Percentiles rank a stretch among this genome's conserved stretches.
These are phyloP conservation scores for Eristalis arbustorum DNA, from an alignment of 2,888 invertebrate genomes.

Conservation along the genomic window DNA sequence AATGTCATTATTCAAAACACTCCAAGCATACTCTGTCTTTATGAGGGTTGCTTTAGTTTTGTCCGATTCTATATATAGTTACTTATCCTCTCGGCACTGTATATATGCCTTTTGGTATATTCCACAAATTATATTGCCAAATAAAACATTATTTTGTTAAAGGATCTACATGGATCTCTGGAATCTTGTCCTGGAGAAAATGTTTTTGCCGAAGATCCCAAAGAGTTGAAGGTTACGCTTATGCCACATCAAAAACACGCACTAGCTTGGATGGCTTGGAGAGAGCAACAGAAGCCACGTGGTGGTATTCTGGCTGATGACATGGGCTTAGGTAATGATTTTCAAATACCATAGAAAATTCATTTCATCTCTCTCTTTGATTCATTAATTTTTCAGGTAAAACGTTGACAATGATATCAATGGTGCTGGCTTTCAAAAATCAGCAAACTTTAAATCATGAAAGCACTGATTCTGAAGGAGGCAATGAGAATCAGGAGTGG, in stretches of 20 bases:
- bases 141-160: background rate
- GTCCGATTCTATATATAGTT: too few species aligned
- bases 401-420: slow-evolving; percentile 90
- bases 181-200: slow-evolving; percentile 85
- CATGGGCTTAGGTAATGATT: slow-evolving; percentile 77
- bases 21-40: too few species aligned
- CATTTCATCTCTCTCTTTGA: background rate
- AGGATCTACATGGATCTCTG: slow-evolving; percentile 86
- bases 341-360: background rate
- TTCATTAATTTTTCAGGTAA: slow-evolving; percentile 81
- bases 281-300: slow-evolving; percentile 91
- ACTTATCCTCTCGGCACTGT: too few species aligned
- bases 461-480: slow-evolving; percentile 70
- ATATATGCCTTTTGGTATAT: too few species aligned
- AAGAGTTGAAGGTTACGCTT: slow-evolving; percentile 84
- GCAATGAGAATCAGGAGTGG: slow-evolving; percentile 73
- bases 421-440: slow-evolving; percentile 84
- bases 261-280: slow-evolving; percentile 93
- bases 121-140: too few species aligned
- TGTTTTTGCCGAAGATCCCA: slow-evolving; percentile 83
- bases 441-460: slow-evolving; percentile 75
- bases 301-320: slow-evolving; percentile 92
- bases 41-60: too few species aligned
- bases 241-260: slow-evolving; percentile 93
- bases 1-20: too few species aligned